Evolutionary conservation across 92 coral and sea anemone species (phyloP).

Genomic region (Parazoanthus darwini): DNA sequence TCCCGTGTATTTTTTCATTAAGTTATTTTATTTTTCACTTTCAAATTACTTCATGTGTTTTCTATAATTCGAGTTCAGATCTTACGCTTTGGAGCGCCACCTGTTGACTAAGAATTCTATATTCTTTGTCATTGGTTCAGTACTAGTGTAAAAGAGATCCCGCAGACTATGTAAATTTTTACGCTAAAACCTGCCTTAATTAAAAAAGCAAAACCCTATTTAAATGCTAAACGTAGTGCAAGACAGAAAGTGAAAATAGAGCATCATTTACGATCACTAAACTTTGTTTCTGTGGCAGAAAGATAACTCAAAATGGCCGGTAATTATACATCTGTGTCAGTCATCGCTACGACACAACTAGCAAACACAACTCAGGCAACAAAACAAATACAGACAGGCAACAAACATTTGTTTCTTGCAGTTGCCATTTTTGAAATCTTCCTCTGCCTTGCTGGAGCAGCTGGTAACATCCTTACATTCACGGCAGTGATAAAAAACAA

Average conservation of each 20-base stretch:
- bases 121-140: not conserved
- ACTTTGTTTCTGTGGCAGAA: not conserved
- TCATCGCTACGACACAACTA: not conserved
- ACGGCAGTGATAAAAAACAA: constrained; percentile 69
- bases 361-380: not conserved
- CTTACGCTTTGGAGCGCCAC: not conserved
- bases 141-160: not conserved
- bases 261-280: too few relatives aligned
- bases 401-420: constrained; percentile 44
- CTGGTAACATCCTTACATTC: constrained; percentile 63
- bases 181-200: too few relatives aligned
- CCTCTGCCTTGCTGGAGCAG: constrained; percentile 55
- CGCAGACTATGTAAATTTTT: too few relatives aligned
- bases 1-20: not conserved
- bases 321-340: not conserved
- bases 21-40: not conserved
- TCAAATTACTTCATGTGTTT: not conserved
- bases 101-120: not conserved
- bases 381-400: not conserved
- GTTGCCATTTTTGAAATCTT: constrained; percentile 67
- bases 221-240: not conserved
- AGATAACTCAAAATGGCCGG: not conserved
- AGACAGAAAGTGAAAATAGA: not conserved
- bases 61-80: not conserved
- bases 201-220: too few relatives aligned